A percentile compares a stretch with the other conserved stretches of the same genome.
phyloP scores from a whole-genome alignment of 92 coral and sea anemone species.

The Palythoa heliodiscus region DNA sequence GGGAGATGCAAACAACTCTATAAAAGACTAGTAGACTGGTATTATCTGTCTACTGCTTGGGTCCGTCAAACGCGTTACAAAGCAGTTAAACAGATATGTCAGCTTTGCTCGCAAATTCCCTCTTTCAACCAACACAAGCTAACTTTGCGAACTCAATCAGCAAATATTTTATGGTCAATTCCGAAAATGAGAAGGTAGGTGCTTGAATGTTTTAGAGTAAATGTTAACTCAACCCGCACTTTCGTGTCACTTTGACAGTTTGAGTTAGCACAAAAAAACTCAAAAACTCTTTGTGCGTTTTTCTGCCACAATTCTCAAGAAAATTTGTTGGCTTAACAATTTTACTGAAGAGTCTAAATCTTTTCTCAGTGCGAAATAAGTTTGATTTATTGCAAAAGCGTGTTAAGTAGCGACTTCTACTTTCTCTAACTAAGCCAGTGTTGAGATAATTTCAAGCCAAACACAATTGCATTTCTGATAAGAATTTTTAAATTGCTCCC shows the following conservation, averaged over 20 bases:
- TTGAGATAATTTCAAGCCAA: slow-evolving; percentile 12
- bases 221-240: not conserved
- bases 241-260: not conserved
- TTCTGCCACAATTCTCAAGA: not conserved
- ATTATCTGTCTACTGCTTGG: slow-evolving; percentile 20
- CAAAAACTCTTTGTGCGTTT: not conserved
- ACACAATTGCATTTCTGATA: slow-evolving; percentile 1
- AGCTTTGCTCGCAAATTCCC: slow-evolving; percentile 72
- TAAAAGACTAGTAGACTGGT: slow-evolving; percentile 3
- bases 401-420: too few relatives aligned
- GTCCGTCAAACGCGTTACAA: not conserved
- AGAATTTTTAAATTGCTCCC: not conserved
- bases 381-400: not conserved
- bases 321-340: not conserved
- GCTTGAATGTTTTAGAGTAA: not conserved
- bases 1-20: slow-evolving; percentile 13
- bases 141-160: slow-evolving; percentile 61
- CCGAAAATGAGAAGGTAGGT: slow-evolving; percentile 84
- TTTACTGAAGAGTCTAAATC: not conserved
- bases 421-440: not conserved
- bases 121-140: slow-evolving; percentile 67
- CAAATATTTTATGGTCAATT: slow-evolving; percentile 73
- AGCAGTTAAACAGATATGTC: slow-evolving; percentile 68
- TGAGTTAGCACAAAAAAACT: not conserved
- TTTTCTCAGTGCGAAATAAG: not conserved